Base-by-base conservation (phyloP, 30 jellyfish, hydroid and myxozoan species). In the Rhopilema esculentum region DNA sequence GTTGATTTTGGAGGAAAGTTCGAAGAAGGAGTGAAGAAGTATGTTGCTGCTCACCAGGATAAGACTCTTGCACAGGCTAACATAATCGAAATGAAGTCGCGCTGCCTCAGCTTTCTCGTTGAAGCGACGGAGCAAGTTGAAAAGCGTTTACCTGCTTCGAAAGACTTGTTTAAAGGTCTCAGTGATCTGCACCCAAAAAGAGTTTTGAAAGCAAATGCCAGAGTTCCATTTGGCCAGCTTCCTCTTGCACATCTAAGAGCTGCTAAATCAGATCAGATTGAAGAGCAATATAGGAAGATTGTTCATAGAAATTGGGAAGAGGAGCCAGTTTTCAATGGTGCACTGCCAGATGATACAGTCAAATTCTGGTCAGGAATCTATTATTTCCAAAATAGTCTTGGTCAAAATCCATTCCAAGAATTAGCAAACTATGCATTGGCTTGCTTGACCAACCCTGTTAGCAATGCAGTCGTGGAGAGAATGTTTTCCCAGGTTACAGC, bases 41-140 rank as follows among this genome's bases (percentile, higher is more conserved):
- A 19, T 28, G 52, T 82, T 50, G 66, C 83, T 61, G 66, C 40
- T 28, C 86, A 80, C 8, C 50, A 28, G 65, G 62, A 88, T 79
- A 69, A 57, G 28, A 48, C 66, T 67, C 64, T 29, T 69, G 89
- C 92, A 24, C 85, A 69, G 25, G 80, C 30, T 18, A 79, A 77
- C 75, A 80, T 88, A 68, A 66, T 32, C 28, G 91, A 88, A 62
- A 80, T 88, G n/a, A 28, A 88, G 76, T 62, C 62, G 24, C 75
- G 91, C 27, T 90, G 97, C 63, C 78, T 83, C 52, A 31, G 23
- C n/a, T 67, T 82, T 40, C 87, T 82, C 21, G 66, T 32, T 22
- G 97, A 90, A 66, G 97, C 95, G 26, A 25, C 65, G 52, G 85
- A 74, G 79, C 97, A 90, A 72, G 95, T 90, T 21, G 66, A 83